Evolutionary conservation across 2,113 vertebrate species (phyloP).

Genomic region (Cavia porcellus): DNA sequence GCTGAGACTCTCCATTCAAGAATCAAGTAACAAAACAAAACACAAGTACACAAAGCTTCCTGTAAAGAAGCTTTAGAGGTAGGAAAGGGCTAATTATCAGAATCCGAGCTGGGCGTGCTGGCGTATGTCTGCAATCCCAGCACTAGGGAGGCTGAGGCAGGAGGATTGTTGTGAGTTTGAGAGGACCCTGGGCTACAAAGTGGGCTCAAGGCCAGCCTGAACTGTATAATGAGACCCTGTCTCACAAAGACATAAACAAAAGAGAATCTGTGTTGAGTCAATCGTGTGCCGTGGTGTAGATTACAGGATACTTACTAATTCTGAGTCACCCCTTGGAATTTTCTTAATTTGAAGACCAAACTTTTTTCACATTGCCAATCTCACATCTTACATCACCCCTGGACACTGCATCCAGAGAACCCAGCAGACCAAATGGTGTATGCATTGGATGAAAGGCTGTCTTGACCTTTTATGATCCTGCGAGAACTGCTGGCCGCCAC

Average conservation of each 20-base stretch:
- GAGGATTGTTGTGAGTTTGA: no score
- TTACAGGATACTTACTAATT: background rate
- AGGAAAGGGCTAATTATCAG: background rate
- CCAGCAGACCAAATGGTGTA: background rate
- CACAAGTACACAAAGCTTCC: background rate
- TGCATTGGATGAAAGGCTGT: background rate
- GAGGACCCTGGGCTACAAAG: no score
- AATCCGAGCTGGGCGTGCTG: background rate
- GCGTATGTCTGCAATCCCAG: no score
- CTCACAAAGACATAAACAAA: no score
- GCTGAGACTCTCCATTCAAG: background rate
- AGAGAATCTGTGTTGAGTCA: background rate
- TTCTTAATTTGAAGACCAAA: background rate
- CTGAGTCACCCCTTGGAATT: background rate
- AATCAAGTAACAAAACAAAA: conserved; percentile 15
- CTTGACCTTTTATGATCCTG: background rate
- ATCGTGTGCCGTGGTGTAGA: background rate
- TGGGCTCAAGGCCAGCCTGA: no score
- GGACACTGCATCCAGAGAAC: background rate
- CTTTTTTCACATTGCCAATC: no score
- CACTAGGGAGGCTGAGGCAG: no score
- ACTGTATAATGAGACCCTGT: no score
- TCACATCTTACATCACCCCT: background rate
- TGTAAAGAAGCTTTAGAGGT: background rate
- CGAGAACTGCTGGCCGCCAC: background rate